Evolutionary conservation across 2,888 invertebrate species (phyloP).

Genomic region (Itoplectis maculator): DNA sequence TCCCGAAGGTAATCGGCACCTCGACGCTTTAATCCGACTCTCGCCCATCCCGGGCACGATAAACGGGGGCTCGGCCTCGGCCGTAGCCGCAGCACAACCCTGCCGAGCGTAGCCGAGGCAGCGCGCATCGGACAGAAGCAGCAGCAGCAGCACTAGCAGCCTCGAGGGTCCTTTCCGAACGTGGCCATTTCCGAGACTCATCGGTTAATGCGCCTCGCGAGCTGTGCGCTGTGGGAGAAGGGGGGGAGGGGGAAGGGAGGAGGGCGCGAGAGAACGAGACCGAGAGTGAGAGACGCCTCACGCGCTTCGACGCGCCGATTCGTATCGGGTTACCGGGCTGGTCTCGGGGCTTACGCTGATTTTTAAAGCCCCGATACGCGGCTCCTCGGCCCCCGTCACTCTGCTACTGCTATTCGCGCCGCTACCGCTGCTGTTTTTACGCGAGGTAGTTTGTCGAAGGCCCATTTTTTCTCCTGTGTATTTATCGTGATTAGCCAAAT

Average conservation of each 20-base stretch:
- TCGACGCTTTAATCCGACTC: conserved; percentile 75
- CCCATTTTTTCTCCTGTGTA: too few species aligned
- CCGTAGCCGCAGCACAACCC: too few species aligned
- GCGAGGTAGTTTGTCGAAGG: not conserved
- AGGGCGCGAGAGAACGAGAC: conserved; percentile 13
- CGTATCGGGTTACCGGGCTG: conserved; percentile 45
- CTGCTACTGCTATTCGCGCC: too few species aligned
- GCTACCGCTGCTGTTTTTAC: not conserved
- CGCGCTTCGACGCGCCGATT: conserved; percentile 40
- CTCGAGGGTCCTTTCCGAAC: conserved; percentile 48
- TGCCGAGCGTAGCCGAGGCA: too few species aligned
- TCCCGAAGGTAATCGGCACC: conserved; percentile 71
- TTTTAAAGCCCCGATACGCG: not conserved
- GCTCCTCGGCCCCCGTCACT: not conserved
- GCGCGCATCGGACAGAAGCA: too few species aligned
- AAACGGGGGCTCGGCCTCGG: conserved; percentile 17
- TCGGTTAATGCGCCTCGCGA: conserved; percentile 24
- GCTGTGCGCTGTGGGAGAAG: too few species aligned
- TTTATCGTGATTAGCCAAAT: too few species aligned
- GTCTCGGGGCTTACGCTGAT: conserved; percentile 38
- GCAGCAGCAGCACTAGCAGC: too few species aligned
- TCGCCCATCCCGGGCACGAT: conserved; percentile 26
- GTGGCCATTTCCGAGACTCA: conserved; percentile 38
- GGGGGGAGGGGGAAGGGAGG: too few species aligned
- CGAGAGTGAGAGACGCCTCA: conserved; percentile 34